phyloP scores from a whole-genome alignment of 2,113 vertebrate species.

The Cavia porcellus region DNA sequence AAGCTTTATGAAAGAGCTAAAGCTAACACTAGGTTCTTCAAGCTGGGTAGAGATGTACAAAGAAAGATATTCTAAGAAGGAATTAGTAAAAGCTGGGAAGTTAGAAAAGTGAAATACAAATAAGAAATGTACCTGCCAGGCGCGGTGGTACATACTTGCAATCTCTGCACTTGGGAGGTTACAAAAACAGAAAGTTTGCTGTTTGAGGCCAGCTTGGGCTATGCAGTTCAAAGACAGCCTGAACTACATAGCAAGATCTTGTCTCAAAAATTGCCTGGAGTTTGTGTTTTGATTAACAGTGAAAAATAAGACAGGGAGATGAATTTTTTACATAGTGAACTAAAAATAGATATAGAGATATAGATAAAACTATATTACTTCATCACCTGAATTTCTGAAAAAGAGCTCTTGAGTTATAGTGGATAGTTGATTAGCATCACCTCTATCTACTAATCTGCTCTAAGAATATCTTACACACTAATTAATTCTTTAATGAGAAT shows the following conservation, averaged over 20 bases:
- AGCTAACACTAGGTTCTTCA: background rate
- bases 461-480: constrained; percentile 6
- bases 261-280: background rate
- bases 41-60: background rate
- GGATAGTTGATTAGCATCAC: background rate
- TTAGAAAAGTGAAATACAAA: background rate
- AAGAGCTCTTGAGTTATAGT: background rate
- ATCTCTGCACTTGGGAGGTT: background rate
- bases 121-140: background rate
- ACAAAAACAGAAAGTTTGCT: background rate
- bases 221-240: background rate
- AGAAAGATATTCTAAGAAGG: background rate
- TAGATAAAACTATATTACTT: constrained; percentile 31
- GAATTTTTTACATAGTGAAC: constrained; percentile 4
- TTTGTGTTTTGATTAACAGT: background rate
- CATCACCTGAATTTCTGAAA: constrained; percentile 17
- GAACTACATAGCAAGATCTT: background rate
- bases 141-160: background rate
- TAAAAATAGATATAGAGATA: background rate
- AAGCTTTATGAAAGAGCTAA: background rate
- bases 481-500: constrained; percentile 49
- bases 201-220: background rate
- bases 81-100: background rate
- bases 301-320: constrained; percentile 17
- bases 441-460: background rate